These are phyloP conservation scores for Temnothorax curvispinosus DNA, from an alignment of 1,140 invertebrate species.

Conservation along the genomic window DNA sequence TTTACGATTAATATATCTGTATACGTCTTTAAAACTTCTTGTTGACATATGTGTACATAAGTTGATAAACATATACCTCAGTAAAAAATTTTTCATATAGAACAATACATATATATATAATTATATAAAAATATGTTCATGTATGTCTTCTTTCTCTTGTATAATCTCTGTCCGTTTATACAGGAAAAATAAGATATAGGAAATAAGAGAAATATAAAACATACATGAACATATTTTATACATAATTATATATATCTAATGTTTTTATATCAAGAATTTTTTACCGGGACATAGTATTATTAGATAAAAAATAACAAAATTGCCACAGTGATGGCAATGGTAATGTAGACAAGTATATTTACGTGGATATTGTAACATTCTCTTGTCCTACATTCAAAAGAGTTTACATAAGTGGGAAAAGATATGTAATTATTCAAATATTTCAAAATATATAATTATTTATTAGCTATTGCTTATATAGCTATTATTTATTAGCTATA, in stretches of 20 bases:
- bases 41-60: neutral
- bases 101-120: too few species aligned
- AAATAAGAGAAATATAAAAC: too few species aligned
- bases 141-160: too few species aligned
- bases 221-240: too few species aligned
- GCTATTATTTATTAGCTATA: neutral
- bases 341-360: constrained; percentile 14
- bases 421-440: neutral
- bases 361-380: constrained; percentile 2
- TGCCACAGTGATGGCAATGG: neutral
- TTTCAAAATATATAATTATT: neutral
- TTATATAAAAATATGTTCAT: too few species aligned
- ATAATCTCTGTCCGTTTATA: too few species aligned
- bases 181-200: too few species aligned
- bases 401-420: constrained; percentile 4
- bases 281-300: neutral
- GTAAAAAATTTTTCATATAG: too few species aligned
- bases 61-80: neutral
- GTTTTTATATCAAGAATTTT: too few species aligned
- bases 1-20: neutral
- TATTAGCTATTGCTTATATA: neutral
- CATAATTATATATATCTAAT: too few species aligned
- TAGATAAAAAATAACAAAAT: neutral
- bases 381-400: neutral
- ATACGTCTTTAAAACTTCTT: neutral